Conservation (phyloP, 2,888 invertebrate genomes). For the Caenorhabditis doughertyi region DNA sequence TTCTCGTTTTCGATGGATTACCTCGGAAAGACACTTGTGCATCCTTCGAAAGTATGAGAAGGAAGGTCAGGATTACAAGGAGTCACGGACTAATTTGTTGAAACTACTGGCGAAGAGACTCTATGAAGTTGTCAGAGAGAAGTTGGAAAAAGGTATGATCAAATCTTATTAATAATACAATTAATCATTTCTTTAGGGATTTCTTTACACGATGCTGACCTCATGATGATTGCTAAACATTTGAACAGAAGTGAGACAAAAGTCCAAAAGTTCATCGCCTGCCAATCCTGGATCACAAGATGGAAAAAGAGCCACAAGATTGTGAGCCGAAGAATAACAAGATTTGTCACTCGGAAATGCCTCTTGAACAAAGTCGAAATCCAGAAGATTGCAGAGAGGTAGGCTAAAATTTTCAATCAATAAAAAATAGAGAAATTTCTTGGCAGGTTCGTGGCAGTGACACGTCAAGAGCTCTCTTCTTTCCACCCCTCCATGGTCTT, state of each 20-base stretch:
- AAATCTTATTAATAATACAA: no score
- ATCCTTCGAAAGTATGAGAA: neutral
- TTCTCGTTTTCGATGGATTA: slow-evolving; percentile 2
- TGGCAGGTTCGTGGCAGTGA: neutral
- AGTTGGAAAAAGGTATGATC: no score
- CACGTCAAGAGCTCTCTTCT: neutral
- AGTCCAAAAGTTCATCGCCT: neutral
- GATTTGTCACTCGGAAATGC: slow-evolving; percentile 7
- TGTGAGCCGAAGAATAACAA: slow-evolving; percentile 24
- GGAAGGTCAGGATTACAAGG: neutral
- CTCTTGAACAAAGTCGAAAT: neutral
- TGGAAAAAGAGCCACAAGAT: slow-evolving; percentile 13
- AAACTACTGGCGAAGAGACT: neutral
- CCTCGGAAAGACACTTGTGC: neutral
- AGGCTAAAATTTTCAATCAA: neutral
- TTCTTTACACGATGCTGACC: neutral
- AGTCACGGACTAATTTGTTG: neutral
- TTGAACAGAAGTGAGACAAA: neutral
- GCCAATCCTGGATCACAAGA: slow-evolving; percentile 1
- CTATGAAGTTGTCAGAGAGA: neutral
- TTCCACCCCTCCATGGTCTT: neutral
- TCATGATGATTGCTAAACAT: neutral
- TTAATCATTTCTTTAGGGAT: no score
- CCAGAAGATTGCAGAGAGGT: neutral
- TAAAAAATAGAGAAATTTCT: neutral